These are phyloP conservation scores for Pseudochaenichthys georgianus DNA, from an alignment of 2,797 vertebrate species.

Conservation along the genomic window DNA sequence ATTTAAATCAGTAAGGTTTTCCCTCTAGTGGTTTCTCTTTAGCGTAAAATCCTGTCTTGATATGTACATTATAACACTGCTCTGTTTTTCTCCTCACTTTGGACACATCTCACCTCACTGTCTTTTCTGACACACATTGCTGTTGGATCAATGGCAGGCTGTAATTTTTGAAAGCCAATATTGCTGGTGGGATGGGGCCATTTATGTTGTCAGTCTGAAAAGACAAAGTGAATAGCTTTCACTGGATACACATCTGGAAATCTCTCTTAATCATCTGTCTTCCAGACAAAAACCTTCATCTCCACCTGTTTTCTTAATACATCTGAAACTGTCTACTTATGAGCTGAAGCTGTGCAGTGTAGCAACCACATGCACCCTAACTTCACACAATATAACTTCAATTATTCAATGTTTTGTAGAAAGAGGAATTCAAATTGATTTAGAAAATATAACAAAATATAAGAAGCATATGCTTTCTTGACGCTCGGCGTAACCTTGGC, in stretches of 20 bases:
- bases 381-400: background rate
- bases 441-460: slow-evolving; percentile 12
- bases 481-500: too few relatives aligned
- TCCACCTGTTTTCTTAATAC: slow-evolving; percentile 1
- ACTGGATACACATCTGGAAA: slow-evolving; percentile 11
- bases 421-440: slow-evolving; percentile 12
- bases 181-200: slow-evolving; percentile 24
- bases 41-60: slow-evolving; percentile 71
- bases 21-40: slow-evolving; percentile 61
- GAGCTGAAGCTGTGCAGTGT: background rate
- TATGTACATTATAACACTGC: slow-evolving; percentile 72
- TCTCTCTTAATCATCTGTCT: slow-evolving; percentile 18
- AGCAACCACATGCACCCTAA: background rate
- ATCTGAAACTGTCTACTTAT: background rate
- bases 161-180: slow-evolving; percentile 67
- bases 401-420: slow-evolving; percentile 12
- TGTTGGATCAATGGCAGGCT: slow-evolving; percentile 62
- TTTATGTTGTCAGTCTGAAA: slow-evolving; percentile 46
- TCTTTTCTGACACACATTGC: slow-evolving; percentile 32
- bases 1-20: slow-evolving; percentile 78
- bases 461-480: background rate
- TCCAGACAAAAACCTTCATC: background rate
- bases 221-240: slow-evolving; percentile 23
- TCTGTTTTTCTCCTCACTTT: slow-evolving; percentile 50
- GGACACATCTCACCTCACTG: slow-evolving; percentile 30